These are phyloP conservation scores for Drosophila monieri DNA, from an alignment of 2,888 invertebrate species.

Conservation along the genomic window DNA sequence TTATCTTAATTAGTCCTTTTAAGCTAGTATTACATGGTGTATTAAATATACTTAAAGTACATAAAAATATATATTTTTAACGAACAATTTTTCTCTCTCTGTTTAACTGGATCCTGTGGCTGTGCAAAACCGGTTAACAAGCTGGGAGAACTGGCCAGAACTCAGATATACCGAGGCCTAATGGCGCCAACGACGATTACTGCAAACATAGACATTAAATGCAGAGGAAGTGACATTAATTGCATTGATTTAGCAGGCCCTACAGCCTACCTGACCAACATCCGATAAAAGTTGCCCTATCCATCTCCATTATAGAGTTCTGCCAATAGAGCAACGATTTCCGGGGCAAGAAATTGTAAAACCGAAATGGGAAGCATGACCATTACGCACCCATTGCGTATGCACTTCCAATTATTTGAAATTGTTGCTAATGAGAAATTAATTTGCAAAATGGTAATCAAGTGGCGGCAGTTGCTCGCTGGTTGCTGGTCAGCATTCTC, in stretches of 20 bases:
- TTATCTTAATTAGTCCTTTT: too few relatives aligned
- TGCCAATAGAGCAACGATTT: conserved; percentile 52
- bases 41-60: too few relatives aligned
- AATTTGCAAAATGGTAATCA: conserved; percentile 68
- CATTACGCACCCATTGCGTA: conserved; percentile 47
- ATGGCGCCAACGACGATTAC: conserved; percentile 74
- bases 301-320: conserved; percentile 17
- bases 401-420: conserved; percentile 67
- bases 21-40: too few relatives aligned
- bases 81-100: neutral
- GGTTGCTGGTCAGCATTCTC: conserved; percentile 18
- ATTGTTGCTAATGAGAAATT: conserved; percentile 72
- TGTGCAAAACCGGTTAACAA: conserved; percentile 47
- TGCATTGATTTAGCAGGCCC: conserved; percentile 74
- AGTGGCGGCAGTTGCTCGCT: conserved; percentile 43
- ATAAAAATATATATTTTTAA: neutral
- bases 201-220: conserved; percentile 76
- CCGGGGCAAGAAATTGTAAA: neutral
- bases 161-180: conserved; percentile 24
- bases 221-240: conserved; percentile 78
- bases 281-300: conserved; percentile 32
- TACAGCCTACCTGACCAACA: conserved; percentile 20
- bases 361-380: conserved; percentile 1
- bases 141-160: conserved; percentile 4
- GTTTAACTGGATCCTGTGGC: conserved; percentile 14